Conservation (phyloP, 2,113 vertebrate species). For the Cyprinodon tularosa region DNA sequence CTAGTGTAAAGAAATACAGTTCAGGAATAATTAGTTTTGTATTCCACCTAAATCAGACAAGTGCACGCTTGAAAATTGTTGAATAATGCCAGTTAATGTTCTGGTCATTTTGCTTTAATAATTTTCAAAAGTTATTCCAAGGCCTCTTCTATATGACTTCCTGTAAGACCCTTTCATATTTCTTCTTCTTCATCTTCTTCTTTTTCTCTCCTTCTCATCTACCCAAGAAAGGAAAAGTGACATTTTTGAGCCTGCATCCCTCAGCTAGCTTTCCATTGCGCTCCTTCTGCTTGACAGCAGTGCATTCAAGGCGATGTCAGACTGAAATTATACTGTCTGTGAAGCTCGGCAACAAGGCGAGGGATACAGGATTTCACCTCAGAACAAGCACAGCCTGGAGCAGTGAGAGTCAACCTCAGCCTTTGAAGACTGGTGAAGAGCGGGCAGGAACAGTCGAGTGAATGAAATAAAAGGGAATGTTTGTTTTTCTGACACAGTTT, state of each 20-base stretch:
- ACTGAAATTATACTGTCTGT: slow-evolving; percentile 78
- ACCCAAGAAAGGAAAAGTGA: slow-evolving; percentile 71
- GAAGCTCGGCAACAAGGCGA: slow-evolving; percentile 76
- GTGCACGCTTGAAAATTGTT: slow-evolving; percentile 11
- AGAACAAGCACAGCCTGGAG: slow-evolving; percentile 69
- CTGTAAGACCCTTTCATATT: slow-evolving; percentile 19
- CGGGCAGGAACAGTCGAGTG: slow-evolving; percentile 58
- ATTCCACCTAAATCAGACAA: neutral
- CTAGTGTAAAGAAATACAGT: neutral
- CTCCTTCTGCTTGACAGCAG: slow-evolving; percentile 70
- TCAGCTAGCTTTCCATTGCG: slow-evolving; percentile 59
- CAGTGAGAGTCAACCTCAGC: slow-evolving; percentile 65
- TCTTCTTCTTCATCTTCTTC: neutral
- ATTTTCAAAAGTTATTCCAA: slow-evolving; percentile 75
- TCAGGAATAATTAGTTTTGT: neutral
- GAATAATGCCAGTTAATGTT: slow-evolving; percentile 26
- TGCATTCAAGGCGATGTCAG: slow-evolving; percentile 76
- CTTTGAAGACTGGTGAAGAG: slow-evolving; percentile 67
- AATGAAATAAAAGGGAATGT: slow-evolving; percentile 60
- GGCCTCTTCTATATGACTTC: slow-evolving; percentile 55
- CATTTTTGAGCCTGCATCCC: slow-evolving; percentile 77
- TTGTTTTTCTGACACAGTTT: slow-evolving; percentile 60
- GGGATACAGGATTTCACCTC: slow-evolving; percentile 54
- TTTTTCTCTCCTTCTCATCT: slow-evolving; percentile 43
- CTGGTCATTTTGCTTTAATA: slow-evolving; percentile 73